Evolutionary conservation across 2,888 invertebrate species (phyloP).

Genomic region (Drosophila kuntzei): DNA sequence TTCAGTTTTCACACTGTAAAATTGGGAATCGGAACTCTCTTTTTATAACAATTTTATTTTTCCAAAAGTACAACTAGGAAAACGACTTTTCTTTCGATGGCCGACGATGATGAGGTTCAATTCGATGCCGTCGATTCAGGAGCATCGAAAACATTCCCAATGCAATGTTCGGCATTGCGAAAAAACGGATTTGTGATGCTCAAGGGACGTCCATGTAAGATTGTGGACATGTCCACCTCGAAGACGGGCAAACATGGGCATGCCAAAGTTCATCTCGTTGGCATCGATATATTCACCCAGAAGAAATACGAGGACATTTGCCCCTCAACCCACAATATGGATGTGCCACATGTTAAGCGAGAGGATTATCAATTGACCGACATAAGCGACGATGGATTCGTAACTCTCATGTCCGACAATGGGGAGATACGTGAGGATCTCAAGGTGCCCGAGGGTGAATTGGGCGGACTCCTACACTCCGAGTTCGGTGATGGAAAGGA

Average conservation of each 20-base stretch:
- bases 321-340: conserved; percentile 99
- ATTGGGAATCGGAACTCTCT: conserved; percentile 12
- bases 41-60: conserved; percentile 30
- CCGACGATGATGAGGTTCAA: conserved; percentile 86
- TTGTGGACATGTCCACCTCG: conserved; percentile 99
- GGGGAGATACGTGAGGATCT: conserved; percentile 98
- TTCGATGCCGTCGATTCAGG: conserved; percentile 98
- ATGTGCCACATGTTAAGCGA: conserved; percentile 99
- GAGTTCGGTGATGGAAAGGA: conserved; percentile 96
- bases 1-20: conserved; percentile 23
- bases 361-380: conserved; percentile 98
- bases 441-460: conserved; percentile 97
- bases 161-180: conserved; percentile 99
- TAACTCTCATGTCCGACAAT: conserved; percentile 97
- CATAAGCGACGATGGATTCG: conserved; percentile 95
- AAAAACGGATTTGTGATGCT: conserved; percentile 99
- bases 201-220: conserved; percentile 99
- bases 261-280: conserved; percentile 98
- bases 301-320: conserved; percentile 98
- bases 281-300: conserved; percentile 95
- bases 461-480: conserved; percentile 93
- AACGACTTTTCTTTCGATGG: conserved; percentile 35
- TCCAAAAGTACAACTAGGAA: conserved; percentile 8
- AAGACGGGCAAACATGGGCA: conserved; percentile 99
- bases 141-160: conserved; percentile 98